Evolutionary conservation across 2,797 vertebrate species (phyloP).

Genomic region (Acanthurus lineatus): DNA sequence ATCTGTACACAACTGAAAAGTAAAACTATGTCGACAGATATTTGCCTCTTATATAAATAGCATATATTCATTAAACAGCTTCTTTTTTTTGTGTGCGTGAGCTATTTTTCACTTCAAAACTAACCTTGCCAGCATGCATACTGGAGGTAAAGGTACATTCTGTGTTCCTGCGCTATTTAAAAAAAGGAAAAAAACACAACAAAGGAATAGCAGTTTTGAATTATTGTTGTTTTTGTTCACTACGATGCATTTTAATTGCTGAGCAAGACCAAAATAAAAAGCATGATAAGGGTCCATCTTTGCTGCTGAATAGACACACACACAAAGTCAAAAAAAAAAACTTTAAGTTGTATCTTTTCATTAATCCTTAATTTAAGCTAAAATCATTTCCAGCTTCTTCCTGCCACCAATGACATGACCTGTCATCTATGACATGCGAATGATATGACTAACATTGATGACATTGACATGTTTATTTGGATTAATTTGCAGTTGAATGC

Average conservation of each 20-base stretch:
- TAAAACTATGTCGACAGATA: not conserved
- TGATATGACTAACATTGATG: too few relatives aligned
- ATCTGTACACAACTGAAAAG: not conserved
- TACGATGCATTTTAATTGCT: conserved; percentile 50
- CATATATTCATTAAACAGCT: not conserved
- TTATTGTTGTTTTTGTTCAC: conserved; percentile 34
- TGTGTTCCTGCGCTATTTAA: conserved; percentile 43
- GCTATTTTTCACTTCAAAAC: conserved; percentile 31
- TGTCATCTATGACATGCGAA: conserved; percentile 7
- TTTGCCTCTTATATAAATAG: conserved; percentile 18
- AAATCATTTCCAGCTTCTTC: conserved; percentile 30
- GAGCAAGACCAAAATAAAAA: conserved; percentile 18
- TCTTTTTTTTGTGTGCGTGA: not conserved
- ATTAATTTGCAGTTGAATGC: conserved; percentile 27
- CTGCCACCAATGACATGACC: conserved; percentile 25
- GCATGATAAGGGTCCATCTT: not conserved
- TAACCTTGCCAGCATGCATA: conserved; percentile 19
- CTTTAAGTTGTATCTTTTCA: conserved; percentile 13
- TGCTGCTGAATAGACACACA: not conserved
- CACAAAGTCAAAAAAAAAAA: not conserved
- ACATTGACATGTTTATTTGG: not conserved
- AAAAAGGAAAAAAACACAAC: conserved; percentile 46
- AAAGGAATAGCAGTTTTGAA: conserved; percentile 40
- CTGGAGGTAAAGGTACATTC: conserved; percentile 38
- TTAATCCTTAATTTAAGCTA: conserved; percentile 4